Base-by-base conservation (phyloP, 2,888 invertebrate species). In the Ernsta delagoae region DNA sequence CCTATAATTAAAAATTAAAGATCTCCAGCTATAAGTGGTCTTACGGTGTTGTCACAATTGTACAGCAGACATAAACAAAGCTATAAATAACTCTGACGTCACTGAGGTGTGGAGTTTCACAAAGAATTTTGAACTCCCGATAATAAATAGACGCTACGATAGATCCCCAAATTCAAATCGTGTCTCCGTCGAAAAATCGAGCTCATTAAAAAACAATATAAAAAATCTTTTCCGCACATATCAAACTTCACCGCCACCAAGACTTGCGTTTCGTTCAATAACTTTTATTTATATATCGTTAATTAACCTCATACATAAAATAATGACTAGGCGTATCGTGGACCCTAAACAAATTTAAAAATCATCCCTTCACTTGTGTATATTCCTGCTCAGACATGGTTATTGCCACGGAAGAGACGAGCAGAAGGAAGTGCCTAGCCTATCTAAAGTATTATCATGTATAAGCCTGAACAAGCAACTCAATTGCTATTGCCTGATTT, bases 291-390 rank as follows among this genome's bases (percentile, higher is more conserved):
- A 78, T 83, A 85, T 84, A 87, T 85, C 84, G 85, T 82, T 83
- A 86, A 85, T 85, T 84, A 85, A 78, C 82, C 88, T 84, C 75
- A 84, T 84, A 89, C 83, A 88, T 87, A 87, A 88, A 41, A 89
- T 90, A 91, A 91, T 92, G 92, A 92, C 92, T 92, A 92, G 92
- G 87, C 85, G 83, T 89, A 89, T 87, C 89, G 82, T 90, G 89
- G 87, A 90, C 88, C 87, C 85, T 86, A 86, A 83, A 85, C 79
- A 83, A 85, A 82, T 83, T 80, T 77, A 77, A 78, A 75, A 74
- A 75, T 75, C 73, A 73, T 74, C 67, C 68, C 71, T 78, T 71
- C 71, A 75, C 76, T 73, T 75, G 72, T 80, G 77, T 70, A 73
- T 75, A 77, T 77, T 79, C 69, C 72, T 72, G 76, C 81, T 63